Conservation (phyloP, 2,113 vertebrate genomes). For the Bos javanicus region DNA sequence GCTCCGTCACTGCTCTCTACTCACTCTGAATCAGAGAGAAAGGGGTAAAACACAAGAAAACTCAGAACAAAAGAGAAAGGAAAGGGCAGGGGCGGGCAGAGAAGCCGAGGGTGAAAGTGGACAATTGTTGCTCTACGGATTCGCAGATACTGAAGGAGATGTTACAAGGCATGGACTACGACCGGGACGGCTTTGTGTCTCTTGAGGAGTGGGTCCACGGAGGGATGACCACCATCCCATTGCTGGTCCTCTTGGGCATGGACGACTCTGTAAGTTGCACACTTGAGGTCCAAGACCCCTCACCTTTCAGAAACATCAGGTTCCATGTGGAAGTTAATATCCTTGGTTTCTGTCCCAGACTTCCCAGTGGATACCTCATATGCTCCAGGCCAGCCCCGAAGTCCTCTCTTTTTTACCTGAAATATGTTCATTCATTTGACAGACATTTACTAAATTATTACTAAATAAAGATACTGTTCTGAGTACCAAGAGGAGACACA, state of each 20-base stretch:
- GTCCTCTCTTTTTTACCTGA: not conserved
- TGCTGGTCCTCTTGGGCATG: constrained; percentile 95
- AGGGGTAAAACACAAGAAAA: not conserved
- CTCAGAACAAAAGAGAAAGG: not conserved
- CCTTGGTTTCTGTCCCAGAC: not conserved
- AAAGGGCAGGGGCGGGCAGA: not conserved
- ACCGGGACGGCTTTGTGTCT: constrained; percentile 91
- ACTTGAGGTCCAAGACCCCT: not conserved
- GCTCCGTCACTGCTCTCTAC: not conserved
- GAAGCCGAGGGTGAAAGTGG: not conserved
- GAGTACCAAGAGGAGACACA: not conserved
- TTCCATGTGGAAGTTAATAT: not conserved
- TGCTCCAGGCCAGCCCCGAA: not conserved
- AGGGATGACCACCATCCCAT: constrained; percentile 95
- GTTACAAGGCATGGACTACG: constrained; percentile 91
- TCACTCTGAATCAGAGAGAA: not conserved
- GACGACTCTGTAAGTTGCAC: constrained; percentile 82
- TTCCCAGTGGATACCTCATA: not conserved
- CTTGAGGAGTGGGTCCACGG: constrained; percentile 96
- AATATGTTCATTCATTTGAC: not conserved
- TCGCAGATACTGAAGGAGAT: constrained; percentile 83
- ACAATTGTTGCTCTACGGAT: not conserved
- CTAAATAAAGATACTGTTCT: not conserved
- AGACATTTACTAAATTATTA: not conserved
- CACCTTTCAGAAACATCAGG: not conserved